phyloP scores from a whole-genome alignment of 37 sponge, comb jelly and placozoan genomes.

The Oscarella lobularis region DNA sequence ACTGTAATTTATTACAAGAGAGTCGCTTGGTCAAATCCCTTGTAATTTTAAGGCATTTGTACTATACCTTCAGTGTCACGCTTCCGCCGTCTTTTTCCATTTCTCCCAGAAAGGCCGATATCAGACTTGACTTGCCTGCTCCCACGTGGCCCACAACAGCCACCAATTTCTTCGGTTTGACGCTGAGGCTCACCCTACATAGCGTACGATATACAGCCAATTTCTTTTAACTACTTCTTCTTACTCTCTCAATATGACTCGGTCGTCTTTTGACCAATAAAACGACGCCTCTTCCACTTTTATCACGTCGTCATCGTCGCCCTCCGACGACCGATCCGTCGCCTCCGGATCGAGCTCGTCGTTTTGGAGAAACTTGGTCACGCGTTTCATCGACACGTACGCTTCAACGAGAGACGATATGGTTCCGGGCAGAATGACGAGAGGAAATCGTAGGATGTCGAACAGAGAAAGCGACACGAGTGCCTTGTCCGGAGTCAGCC shows the following conservation, averaged over 20 bases:
- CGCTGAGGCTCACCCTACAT: conserved; percentile 35
- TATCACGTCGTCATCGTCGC: too few relatives aligned
- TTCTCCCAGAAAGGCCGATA: conserved; percentile 71
- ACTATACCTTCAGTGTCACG: conserved; percentile 29
- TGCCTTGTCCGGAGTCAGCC: conserved; percentile 50
- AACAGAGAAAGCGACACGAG: conserved; percentile 80
- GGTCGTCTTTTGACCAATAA: too few relatives aligned
- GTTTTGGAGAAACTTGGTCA: conserved; percentile 38
- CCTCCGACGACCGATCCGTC: too few relatives aligned
- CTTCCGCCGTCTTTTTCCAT: conserved; percentile 56
- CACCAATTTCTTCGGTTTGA: conserved; percentile 46
- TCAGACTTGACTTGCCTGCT: conserved; percentile 68
- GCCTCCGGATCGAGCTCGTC: conserved; percentile 53
- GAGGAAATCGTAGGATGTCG: conserved; percentile 55
- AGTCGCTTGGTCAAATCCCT: too few relatives aligned
- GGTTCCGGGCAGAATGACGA: conserved; percentile 41
- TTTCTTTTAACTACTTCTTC: too few relatives aligned
- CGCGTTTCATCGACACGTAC: conserved; percentile 50
- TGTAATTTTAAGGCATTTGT: background rate
- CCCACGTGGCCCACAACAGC: conserved; percentile 80
- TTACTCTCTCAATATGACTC: too few relatives aligned
- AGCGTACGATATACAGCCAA: too few relatives aligned
- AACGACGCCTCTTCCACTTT: too few relatives aligned
- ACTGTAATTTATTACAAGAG: too few relatives aligned
- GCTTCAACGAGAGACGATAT: conserved; percentile 40